phyloP scores from a whole-genome alignment of 53 echinoderm and acorn worm genomes.

The Apostichopus leukothele region DNA sequence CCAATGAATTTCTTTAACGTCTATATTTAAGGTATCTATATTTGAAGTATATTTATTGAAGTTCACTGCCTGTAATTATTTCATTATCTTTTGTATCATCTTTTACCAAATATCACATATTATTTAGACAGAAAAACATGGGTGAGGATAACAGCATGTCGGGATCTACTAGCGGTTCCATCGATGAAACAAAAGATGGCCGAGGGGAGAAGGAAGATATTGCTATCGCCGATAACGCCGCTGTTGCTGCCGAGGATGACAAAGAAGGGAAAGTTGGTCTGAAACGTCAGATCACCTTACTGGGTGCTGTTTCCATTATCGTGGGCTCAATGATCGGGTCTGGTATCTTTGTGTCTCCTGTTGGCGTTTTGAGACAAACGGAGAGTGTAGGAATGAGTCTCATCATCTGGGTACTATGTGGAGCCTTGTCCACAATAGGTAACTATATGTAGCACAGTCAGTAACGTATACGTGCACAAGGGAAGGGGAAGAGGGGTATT shows the following conservation, averaged over 20 bases:
- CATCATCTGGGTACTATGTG: conserved; percentile 75
- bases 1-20: too few relatives aligned
- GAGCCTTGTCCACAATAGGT: conserved; percentile 71
- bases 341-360: conserved; percentile 79
- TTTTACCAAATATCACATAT: too few relatives aligned
- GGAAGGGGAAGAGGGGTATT: too few relatives aligned
- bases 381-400: conserved; percentile 83
- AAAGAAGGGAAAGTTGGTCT: conserved; percentile 52
- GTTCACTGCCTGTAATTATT: too few relatives aligned
- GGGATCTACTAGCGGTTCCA: too few relatives aligned
- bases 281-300: conserved; percentile 54
- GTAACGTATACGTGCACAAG: background rate
- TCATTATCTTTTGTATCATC: too few relatives aligned
- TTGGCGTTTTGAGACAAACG: conserved; percentile 67
- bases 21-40: too few relatives aligned
- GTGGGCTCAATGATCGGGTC: conserved; percentile 85
- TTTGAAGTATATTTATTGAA: too few relatives aligned
- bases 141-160: too few relatives aligned
- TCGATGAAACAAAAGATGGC: background rate
- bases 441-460: background rate
- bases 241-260: conserved; percentile 12
- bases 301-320: conserved; percentile 71
- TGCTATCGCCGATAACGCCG: background rate
- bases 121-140: too few relatives aligned
- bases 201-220: background rate